These are phyloP conservation scores for Dryococelus australis DNA, from an alignment of 2,888 invertebrate species.

Conservation along the genomic window DNA sequence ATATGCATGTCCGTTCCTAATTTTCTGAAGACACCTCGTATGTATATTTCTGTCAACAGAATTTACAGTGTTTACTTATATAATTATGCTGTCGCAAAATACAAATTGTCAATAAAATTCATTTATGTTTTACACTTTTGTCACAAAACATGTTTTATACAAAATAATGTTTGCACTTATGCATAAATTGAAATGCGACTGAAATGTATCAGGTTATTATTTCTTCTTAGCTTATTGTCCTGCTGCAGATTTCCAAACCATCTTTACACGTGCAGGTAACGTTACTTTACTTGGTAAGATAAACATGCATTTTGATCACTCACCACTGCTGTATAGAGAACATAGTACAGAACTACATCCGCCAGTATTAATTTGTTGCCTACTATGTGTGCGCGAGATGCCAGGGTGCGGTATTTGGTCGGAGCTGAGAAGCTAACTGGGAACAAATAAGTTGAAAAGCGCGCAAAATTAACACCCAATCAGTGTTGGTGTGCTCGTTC, in stretches of 20 bases:
- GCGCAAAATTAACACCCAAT: too few species aligned
- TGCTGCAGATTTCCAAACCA: slow-evolving; percentile 83
- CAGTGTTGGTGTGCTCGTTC: too few species aligned
- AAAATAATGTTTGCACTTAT: slow-evolving; percentile 18
- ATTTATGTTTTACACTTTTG: too few species aligned
- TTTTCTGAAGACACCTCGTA: too few species aligned
- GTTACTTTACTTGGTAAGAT: slow-evolving; percentile 71
- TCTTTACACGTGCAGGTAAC: slow-evolving; percentile 72
- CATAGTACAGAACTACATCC: slow-evolving; percentile 74
- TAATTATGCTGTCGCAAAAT: too few species aligned
- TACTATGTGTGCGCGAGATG: slow-evolving; percentile 65
- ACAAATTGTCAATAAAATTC: too few species aligned
- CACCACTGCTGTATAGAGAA: slow-evolving; percentile 72
- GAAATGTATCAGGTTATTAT: slow-evolving; percentile 61
- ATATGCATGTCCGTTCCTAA: too few species aligned
- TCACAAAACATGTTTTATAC: too few species aligned
- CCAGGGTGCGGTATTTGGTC: slow-evolving; percentile 52
- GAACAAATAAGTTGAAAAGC: too few species aligned
- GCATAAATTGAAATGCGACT: slow-evolving; percentile 45
- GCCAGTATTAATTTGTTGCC: slow-evolving; percentile 68
- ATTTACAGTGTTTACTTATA: too few species aligned
- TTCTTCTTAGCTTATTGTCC: slow-evolving; percentile 67
- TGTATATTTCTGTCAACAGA: too few species aligned
- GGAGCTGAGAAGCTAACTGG: too few species aligned
- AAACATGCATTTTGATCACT: slow-evolving; percentile 61